Evolutionary conservation across 37 sponge, comb jelly and placozoan species (phyloP), one percentile per base, ranked within the genome.

Genomic region (Trichoplax adhaerens): DNA sequence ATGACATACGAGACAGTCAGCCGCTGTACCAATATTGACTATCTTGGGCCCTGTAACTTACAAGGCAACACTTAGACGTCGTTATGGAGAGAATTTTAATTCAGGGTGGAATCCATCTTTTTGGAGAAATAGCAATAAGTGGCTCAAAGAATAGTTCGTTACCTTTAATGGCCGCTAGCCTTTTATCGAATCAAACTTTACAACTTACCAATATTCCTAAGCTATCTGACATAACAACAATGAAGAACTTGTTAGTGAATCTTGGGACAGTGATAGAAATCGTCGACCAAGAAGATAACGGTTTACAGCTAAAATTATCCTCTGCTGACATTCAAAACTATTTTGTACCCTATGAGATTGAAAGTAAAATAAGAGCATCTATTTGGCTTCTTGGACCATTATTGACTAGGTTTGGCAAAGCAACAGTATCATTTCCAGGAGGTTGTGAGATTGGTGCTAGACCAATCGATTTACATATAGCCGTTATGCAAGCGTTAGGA

Each of bases 361-460:
- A 60, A 48, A 3, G 63, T 2, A 57, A 2, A 8, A 59, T 58
- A 48, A 59, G 73, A 48, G 73, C 73, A 48, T 72, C 73, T 2
- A 72, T 72, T 50, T 48, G 57, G 10, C 5, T 72, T 59, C 73
- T 72, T 3, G 73, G 73, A 1, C 73, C 73, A 2, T 49, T 72
- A 62, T 1, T 72, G 2, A 5, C 59, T 3, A 4, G 73, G 48
- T 57, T 3, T 1, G 73, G 73, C 0, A 3, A 4, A 48, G 73
- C 73, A 2, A 3, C 1, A 2, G 73, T 72, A 1, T 58, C 73
- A 50, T 49, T 59, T 2, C 58, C 59, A 4, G 59, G 73, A 48
- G 73, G 73, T 48, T 72, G 73, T 48, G 59, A 3, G 48, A 72
- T 72, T 50, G 73, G 73, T 48, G 2, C 60, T 8, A 4, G 73